phyloP scores from a whole-genome alignment of 1,140 invertebrate genomes.

The Pseudomyrmex pallidus region DNA sequence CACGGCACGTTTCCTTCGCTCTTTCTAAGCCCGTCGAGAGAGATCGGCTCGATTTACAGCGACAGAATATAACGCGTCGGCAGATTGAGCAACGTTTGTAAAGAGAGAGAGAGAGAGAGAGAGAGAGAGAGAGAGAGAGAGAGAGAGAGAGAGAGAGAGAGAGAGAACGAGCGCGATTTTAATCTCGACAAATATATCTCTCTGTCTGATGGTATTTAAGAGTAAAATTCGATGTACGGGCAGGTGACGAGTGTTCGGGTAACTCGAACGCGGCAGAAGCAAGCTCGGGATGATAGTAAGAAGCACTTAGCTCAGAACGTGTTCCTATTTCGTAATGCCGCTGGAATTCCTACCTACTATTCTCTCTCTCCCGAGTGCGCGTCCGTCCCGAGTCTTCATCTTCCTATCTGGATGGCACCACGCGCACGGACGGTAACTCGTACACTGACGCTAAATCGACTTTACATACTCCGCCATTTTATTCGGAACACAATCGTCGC shows the following conservation, averaged over 20 bases:
- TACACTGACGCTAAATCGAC: slow-evolving; percentile 62
- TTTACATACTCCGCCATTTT: slow-evolving; percentile 55
- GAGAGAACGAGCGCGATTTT: not conserved
- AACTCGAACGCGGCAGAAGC: slow-evolving; percentile 33
- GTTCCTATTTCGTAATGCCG: slow-evolving; percentile 65
- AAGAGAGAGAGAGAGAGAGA: too few species aligned
- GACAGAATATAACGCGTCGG: not conserved
- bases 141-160: too few species aligned
- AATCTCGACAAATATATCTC: not conserved
- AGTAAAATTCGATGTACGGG: slow-evolving; percentile 53
- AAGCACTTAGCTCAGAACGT: slow-evolving; percentile 66
- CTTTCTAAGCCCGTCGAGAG: not conserved
- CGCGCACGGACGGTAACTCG: slow-evolving; percentile 50
- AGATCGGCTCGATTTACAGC: slow-evolving; percentile 24
- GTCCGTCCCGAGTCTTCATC: not conserved
- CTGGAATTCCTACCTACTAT: slow-evolving; percentile 50
- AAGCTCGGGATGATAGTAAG: slow-evolving; percentile 52
- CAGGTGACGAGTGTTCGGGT: slow-evolving; percentile 28
- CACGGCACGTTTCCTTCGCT: slow-evolving; percentile 8
- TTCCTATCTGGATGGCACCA: not conserved
- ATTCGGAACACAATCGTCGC: slow-evolving; percentile 14
- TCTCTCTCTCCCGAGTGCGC: not conserved
- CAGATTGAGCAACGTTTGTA: not conserved
- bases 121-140: not conserved
- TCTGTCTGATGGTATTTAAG: slow-evolving; percentile 28